A percentile compares a stretch with the other conserved stretches of the same genome.
phyloP scores from a whole-genome alignment of 2,888 invertebrate genomes.

The Epinotia bilunana region DNA sequence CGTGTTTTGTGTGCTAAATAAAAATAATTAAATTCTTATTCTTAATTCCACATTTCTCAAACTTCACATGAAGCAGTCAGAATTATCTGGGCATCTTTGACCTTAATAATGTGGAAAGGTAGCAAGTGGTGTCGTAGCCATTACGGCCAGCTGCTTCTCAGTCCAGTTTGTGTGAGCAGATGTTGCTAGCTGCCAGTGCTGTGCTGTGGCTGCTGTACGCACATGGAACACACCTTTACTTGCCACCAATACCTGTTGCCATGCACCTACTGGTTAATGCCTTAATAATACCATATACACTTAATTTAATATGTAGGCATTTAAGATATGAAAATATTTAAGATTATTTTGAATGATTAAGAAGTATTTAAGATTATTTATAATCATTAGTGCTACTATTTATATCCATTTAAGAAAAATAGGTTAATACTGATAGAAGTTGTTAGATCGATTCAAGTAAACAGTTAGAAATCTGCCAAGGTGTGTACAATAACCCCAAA shows the following conservation, averaged over 20 bases:
- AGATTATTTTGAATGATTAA: no score
- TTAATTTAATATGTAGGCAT: no score
- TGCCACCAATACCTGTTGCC: neutral
- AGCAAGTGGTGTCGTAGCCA: conserved; percentile 9
- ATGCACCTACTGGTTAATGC: neutral
- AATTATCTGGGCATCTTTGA: conserved; percentile 10
- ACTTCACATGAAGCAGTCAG: neutral
- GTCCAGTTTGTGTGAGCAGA: conserved; percentile 59
- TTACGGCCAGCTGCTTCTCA: conserved; percentile 55
- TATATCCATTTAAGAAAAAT: no score
- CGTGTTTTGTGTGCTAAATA: no score
- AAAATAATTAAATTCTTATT: no score
- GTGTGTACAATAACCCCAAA: no score
- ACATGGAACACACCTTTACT: conserved; percentile 27
- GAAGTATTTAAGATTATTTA: no score
- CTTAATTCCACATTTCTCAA: neutral
- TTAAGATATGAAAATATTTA: no score
- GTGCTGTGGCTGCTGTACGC: conserved; percentile 42
- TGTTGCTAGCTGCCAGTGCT: conserved; percentile 56
- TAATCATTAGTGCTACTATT: no score
- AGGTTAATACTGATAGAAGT: no score
- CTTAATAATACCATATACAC: neutral
- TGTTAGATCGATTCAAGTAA: no score
- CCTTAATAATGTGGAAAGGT: conserved; percentile 28
- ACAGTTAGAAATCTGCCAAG: no score